Base-by-base conservation (phyloP, 2,888 invertebrate genomes). In the Smittia aterrima region DNA sequence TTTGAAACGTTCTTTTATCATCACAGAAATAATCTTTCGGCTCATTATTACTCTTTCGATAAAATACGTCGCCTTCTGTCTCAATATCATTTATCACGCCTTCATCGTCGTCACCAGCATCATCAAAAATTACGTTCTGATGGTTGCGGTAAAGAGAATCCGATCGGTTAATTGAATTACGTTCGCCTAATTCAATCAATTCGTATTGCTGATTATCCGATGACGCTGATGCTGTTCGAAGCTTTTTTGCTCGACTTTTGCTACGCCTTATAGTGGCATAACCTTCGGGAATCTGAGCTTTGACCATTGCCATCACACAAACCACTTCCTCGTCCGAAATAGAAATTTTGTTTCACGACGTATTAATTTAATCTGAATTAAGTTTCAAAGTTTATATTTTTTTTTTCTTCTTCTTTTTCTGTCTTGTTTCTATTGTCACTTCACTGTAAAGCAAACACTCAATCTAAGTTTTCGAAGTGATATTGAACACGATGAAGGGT, bases 251-350 rank as follows among this genome's bases (percentile, higher is more conserved):
- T 77, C 78, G 84, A 70, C 85, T 84, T 24, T 83, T 85, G 25
- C 85, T 88, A 13, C 90, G 86, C 75, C 92, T 85, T 78, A 94
- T 92, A n/a, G 93, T 94, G 71, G 93, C 93, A 83, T 92, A 94
- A 74, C 93, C 93, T 82, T 94, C 93, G 82, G 92, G 90, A 71
- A 93, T 88, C 75, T 90, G 88, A 73, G 87, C 83, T 79, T 79
- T 54, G n/a, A 74, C 67, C 74, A 74, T 64, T 53, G 74, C 64
- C 74, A 74, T 74, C 25, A 38, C 20, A 22, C 20, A 7, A 47
- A 47, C 11, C 16, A 16, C 47, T 47, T 47, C n/a, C n/a, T n/a
- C 47, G 11, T 47, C 47, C 32, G 9, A 32, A 32, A 9, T 3
- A 9, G n/a, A n/a, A n/a, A n/a, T n/a, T n/a, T 25, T 25, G 4